Evolutionary conservation across 2,797 vertebrate genomes (phyloP).

Genomic region (Pygocentrus nattereri): DNA sequence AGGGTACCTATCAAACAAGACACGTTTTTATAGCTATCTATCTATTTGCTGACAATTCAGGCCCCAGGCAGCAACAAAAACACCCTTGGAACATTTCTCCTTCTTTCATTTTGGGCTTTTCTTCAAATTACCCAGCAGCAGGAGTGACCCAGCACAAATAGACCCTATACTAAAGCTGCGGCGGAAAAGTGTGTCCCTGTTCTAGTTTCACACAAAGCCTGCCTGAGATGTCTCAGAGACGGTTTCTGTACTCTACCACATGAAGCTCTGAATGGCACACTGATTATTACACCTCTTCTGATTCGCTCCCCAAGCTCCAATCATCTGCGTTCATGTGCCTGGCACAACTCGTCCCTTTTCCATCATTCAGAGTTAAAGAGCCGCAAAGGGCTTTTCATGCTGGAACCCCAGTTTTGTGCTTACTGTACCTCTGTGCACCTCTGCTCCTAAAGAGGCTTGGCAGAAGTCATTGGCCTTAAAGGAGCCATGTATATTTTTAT

Average conservation of each 20-base stretch:
- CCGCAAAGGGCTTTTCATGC: constrained; percentile 32
- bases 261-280: constrained; percentile 29
- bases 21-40: constrained; percentile 23
- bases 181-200: neutral
- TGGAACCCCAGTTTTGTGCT: constrained; percentile 12
- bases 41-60: constrained; percentile 19
- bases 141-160: constrained; percentile 31
- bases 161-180: constrained; percentile 11
- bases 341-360: constrained; percentile 31
- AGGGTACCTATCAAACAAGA: neutral
- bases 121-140: constrained; percentile 26
- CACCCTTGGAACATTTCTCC: neutral
- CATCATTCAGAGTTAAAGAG: constrained; percentile 32
- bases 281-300: constrained; percentile 47
- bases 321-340: constrained; percentile 38
- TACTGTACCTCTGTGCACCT: constrained; percentile 13
- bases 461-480: neutral
- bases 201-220: constrained; percentile 16
- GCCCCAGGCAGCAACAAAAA: constrained; percentile 9
- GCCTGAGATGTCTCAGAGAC: constrained; percentile 14
- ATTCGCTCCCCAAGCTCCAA: constrained; percentile 44
- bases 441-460: neutral
- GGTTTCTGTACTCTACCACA: constrained; percentile 24
- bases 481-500: neutral
- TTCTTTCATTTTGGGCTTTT: constrained; percentile 10